phyloP scores from a whole-genome alignment of 2,797 vertebrate species.

The Hydrophis major region DNA sequence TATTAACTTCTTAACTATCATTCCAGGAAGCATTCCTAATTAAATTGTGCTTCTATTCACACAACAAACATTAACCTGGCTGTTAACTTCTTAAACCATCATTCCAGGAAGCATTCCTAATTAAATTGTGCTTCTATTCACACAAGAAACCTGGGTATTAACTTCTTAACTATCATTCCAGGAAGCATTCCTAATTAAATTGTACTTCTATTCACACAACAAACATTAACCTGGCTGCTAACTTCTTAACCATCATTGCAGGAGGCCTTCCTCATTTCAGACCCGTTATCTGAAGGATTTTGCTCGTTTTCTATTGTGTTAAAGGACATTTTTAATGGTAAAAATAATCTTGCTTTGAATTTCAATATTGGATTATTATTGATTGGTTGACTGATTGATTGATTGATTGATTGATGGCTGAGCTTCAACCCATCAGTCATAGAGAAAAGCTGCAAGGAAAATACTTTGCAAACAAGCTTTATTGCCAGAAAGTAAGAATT shows the following conservation, averaged over 20 bases:
- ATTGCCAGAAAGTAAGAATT: slow-evolving; percentile 80
- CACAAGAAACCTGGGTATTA: too few species aligned
- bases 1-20: not conserved
- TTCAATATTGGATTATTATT: not conserved
- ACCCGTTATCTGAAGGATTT: not conserved
- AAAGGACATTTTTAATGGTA: not conserved
- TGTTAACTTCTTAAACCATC: not conserved
- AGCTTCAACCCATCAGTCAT: not conserved
- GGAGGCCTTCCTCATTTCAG: not conserved
- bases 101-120: not conserved
- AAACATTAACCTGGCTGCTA: too few species aligned
- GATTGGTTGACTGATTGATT: not conserved
- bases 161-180: not conserved
- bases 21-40: too few species aligned
- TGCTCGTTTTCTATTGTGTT: not conserved
- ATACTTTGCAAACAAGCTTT: slow-evolving; percentile 82
- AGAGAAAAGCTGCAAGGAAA: slow-evolving; percentile 38
- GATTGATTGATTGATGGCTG: not conserved
- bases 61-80: too few species aligned
- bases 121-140: too few species aligned
- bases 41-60: too few species aligned
- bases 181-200: too few species aligned
- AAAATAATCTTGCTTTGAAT: not conserved
- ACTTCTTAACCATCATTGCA: not conserved
- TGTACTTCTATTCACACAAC: too few species aligned